A percentile compares a stretch with the other conserved stretches of the same genome.
Conservation (phyloP, 2,797 vertebrate species). For the Ibycter americanus region DNA sequence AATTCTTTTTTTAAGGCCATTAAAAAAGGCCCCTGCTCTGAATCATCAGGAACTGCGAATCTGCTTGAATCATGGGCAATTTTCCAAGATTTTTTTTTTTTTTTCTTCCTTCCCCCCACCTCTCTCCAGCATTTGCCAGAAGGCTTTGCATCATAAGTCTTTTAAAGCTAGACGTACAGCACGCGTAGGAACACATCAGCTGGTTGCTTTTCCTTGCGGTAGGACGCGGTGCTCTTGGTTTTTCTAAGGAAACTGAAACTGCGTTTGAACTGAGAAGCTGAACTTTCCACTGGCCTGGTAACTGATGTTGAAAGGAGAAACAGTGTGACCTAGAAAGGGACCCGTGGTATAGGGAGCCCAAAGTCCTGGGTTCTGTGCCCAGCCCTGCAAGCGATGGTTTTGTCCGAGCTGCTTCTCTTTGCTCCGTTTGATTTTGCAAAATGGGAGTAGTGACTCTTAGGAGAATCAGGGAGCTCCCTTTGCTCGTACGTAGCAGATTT, state of each 20-base stretch:
- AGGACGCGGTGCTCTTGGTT: constrained; percentile 36
- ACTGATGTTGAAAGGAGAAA: constrained; percentile 17
- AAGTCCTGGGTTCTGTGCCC: not conserved
- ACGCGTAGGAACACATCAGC: not conserved
- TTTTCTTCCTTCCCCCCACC: not conserved
- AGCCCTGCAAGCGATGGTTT: not conserved
- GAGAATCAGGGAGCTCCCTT: not conserved
- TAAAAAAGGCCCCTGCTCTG: constrained; percentile 19
- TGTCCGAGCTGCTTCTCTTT: not conserved
- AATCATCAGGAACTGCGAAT: constrained; percentile 43
- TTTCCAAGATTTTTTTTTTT: constrained; percentile 7
- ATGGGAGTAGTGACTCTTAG: not conserved
- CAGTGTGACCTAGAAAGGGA: not conserved
- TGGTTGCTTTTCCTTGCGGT: not conserved
- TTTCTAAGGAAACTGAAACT: constrained; percentile 9
- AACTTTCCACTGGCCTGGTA: not conserved
- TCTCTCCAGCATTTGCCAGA: not conserved
- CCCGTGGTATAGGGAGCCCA: rapidly evolving
- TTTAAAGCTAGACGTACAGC: not conserved
- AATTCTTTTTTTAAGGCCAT: not conserved
- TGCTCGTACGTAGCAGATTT: not conserved
- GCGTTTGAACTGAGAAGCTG: not conserved
- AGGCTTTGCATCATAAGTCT: constrained; percentile 15
- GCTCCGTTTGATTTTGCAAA: not conserved
- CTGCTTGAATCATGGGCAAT: constrained; percentile 34